Evolutionary conservation across 2,797 vertebrate species (phyloP), one percentile per base, ranked within the genome.

Genomic region (Margarornis squamiger): DNA sequence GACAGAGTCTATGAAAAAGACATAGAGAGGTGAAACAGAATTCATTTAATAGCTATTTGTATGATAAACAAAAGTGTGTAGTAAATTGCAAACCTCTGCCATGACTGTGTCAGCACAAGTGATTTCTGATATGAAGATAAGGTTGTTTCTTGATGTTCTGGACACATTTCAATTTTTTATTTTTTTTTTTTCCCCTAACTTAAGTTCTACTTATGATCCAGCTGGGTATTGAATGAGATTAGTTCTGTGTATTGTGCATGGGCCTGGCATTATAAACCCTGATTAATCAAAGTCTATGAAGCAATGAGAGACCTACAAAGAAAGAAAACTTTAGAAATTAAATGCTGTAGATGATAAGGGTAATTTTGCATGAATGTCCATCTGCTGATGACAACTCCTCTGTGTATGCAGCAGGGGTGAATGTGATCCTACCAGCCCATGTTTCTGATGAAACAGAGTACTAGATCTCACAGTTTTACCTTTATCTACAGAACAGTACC

Each of bases 251-350:
- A 74, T 86, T 88, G 58, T 73, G 46, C 32, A 46, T 80, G 52
- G 52, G 30, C 52, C 18, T 54, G 10, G 45, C 16, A 75, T 68
- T 88, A 52, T 34, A 77, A 94, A 29, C 34, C 36, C 41, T 61
- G 55, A 78, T 80, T 88, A 85, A 92, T 86, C 52, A 86, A 93
- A 20, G 41, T 72, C 65, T 88, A 61, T 36, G 38, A 83, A 88
- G 38, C 48, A 86, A 51, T 55, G 34, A 83, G 59, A 88, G 26
- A 72, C 55, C 13, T 65, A 65, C 21, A 90, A 46, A 78, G 54
- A 80, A 96, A 78, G 32, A 82, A 70, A 71, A 52, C 29, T 55
- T 78, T 22, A 77, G 26, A 90, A 95, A 55, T 52, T 0, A 68
- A 94, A 70, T 48, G 63, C 4, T 6, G 1, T 17, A 75, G 57